Conservation (phyloP, 2,113 vertebrate species). For the Gorilla gorilla region DNA sequence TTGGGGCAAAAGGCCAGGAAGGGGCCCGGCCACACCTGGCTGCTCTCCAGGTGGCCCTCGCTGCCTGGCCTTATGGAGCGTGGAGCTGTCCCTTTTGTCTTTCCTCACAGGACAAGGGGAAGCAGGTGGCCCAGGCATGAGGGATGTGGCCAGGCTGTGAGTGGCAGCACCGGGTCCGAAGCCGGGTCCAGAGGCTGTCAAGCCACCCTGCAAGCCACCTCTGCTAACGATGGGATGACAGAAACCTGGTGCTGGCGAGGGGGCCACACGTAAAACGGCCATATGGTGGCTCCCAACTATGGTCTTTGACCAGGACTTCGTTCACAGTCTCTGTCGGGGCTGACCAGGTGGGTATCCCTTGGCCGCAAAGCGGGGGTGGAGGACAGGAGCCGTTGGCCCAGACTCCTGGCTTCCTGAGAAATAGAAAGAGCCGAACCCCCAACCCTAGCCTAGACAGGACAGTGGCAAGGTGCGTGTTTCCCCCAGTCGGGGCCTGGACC, state of each 20-base stretch:
- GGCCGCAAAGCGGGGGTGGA: not conserved
- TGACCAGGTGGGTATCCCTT: not conserved
- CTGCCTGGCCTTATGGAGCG: not conserved
- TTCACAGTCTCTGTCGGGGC: not conserved
- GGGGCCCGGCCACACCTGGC: accelerated
- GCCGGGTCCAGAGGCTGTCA: not conserved
- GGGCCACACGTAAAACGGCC: not conserved
- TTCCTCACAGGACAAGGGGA: not conserved
- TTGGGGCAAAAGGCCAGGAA: not conserved
- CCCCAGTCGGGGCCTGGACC: not conserved
- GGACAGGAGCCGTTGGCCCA: not conserved
- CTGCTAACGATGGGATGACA: not conserved
- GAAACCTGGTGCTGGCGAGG: not conserved
- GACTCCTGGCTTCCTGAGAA: not conserved
- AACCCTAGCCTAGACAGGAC: not conserved
- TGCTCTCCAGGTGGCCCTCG: not conserved
- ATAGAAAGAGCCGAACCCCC: not conserved
- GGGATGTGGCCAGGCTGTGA: not conserved
- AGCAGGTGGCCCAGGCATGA: not conserved
- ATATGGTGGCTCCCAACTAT: not conserved
- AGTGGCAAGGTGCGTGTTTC: not conserved
- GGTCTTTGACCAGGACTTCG: not conserved
- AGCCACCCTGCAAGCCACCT: not conserved
- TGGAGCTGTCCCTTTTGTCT: not conserved
- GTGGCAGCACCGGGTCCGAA: not conserved